Evolutionary conservation across 2,888 invertebrate species (phyloP), one percentile per base, ranked within the genome.

Genomic region (Cosmia pyralina): DNA sequence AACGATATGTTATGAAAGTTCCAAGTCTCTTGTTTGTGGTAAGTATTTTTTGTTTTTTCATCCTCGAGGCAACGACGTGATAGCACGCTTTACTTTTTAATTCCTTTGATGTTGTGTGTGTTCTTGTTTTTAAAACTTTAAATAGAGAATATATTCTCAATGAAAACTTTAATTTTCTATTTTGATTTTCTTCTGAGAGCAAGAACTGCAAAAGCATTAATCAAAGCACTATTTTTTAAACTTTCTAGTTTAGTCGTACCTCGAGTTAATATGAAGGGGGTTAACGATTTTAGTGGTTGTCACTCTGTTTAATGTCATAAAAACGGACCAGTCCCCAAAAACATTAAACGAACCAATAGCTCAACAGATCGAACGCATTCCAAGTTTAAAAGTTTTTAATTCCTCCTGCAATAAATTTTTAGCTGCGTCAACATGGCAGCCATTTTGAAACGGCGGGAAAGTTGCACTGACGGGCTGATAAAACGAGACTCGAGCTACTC

Each of bases 1-100:
- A 89, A 90, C 89, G 90, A 88, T 86, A 86, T 87, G 84, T 84
- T 87, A 86, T 87, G 87, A 87, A 89, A 88, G 86, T 82, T 79
- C 65, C 58, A 52, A 64, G 59, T 46, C 58, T 62, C 22, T 63
- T 68, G 44, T 70, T 50, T 60, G 55, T 75, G 57, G 34, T 44
- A 28, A 38, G n/a, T n/a, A n/a, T 62, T 75, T 48, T 66, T 68
- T 68, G 19, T 59, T 65, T 78, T 79, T 69, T 58, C 15, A 66
- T 46, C 46, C 41, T 46, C 38, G 38, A 48, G 41, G 67, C n/a
- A 64, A 52, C 17, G 19, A 52, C 17, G 19, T 22, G 69, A 78
- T 82, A 66, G 62, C 13, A 46, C 2, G 41, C 10, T 78, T 38
- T 63, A 22, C 28, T 63, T 70, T 70, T 75, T 57, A 67, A 81